These are phyloP conservation scores for Pygoscelis antarcticus DNA, from an alignment of 2,113 vertebrate genomes.

Conservation along the genomic window DNA sequence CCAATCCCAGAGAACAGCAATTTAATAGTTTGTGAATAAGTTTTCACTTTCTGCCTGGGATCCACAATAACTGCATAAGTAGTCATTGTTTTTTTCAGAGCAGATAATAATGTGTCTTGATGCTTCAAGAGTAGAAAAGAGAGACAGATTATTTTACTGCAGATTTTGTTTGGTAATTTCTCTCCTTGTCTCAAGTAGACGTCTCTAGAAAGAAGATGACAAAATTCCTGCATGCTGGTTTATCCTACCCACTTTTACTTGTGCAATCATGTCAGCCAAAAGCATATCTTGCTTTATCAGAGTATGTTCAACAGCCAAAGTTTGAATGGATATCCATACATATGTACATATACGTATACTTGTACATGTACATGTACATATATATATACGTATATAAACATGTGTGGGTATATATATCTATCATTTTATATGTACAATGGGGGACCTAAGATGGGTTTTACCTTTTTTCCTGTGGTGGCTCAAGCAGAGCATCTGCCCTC, in stretches of 20 bases:
- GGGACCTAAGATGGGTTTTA: background rate
- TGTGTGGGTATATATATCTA: background rate
- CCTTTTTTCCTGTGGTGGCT: background rate
- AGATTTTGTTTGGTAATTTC: background rate
- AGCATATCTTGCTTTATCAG: background rate
- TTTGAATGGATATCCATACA: background rate
- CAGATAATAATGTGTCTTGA: background rate
- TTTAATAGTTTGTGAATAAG: background rate
- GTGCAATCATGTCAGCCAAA: background rate
- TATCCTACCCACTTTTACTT: background rate
- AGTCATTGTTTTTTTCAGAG: background rate
- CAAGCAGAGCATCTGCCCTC: background rate
- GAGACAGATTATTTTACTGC: background rate
- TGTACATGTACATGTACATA: background rate
- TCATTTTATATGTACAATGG: background rate
- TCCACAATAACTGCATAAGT: background rate
- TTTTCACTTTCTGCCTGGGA: background rate
- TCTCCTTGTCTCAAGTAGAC: background rate
- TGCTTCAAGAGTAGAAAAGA: background rate
- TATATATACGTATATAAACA: too few species aligned
- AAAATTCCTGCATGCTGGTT: background rate
- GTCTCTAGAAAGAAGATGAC: background rate
- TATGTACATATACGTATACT: too few species aligned
- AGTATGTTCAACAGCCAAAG: background rate
- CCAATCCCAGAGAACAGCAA: background rate